A percentile compares a stretch with the other conserved stretches of the same genome.
These are phyloP conservation scores for Lutjanus campechanus DNA, from an alignment of 2,797 vertebrate species.

Conservation along the genomic window DNA sequence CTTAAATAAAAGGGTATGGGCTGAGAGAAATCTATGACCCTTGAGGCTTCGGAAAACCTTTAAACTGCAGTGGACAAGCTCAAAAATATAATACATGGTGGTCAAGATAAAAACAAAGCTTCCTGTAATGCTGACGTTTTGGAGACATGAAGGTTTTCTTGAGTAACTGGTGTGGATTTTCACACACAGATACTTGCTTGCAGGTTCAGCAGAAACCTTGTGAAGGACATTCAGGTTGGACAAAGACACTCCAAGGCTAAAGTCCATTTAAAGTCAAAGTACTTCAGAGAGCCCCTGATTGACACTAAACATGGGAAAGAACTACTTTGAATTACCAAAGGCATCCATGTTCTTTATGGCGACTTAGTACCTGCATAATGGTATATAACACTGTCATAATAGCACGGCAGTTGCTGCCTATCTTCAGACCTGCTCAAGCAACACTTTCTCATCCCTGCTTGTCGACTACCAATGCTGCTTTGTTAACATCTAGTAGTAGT, in stretches of 20 bases:
- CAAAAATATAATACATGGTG: slow-evolving; percentile 17
- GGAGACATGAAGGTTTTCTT: slow-evolving; percentile 25
- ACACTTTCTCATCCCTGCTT: too few species aligned
- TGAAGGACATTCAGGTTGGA: neutral
- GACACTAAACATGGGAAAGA: neutral
- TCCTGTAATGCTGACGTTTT: slow-evolving; percentile 35
- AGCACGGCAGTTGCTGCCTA: too few species aligned
- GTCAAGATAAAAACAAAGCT: slow-evolving; percentile 30
- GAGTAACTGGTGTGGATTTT: neutral
- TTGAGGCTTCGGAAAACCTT: slow-evolving; percentile 40
- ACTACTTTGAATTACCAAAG: neutral
- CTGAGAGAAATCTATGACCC: slow-evolving; percentile 10
- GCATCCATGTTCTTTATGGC: neutral
- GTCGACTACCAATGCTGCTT: too few species aligned
- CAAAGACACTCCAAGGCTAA: neutral
- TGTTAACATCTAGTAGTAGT: too few species aligned
- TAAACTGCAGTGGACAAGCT: slow-evolving; percentile 34
- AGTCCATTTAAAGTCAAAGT: neutral
- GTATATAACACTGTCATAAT: neutral
- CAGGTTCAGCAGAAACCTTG: slow-evolving; percentile 15
- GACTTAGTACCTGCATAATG: neutral
- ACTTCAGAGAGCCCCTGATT: neutral
- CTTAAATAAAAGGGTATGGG: neutral
- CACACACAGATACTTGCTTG: slow-evolving; percentile 1
- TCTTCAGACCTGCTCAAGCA: neutral